These are phyloP conservation scores for Lithodes maja DNA, from an alignment of 2,888 invertebrate species.

Conservation along the genomic window DNA sequence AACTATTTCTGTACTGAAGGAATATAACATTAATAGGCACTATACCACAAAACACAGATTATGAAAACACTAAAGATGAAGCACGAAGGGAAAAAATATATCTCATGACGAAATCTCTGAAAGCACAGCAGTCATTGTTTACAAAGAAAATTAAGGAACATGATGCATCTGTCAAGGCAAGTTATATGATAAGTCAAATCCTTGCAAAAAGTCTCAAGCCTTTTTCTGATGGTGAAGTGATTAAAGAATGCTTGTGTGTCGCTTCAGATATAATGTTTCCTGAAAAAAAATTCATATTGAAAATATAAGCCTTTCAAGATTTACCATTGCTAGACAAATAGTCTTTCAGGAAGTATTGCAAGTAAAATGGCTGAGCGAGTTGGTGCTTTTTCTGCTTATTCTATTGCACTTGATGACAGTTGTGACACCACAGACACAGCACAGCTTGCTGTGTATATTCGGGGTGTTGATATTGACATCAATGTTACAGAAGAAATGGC, in stretches of 20 bases:
- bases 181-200: conserved; percentile 22
- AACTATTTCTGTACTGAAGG: conserved; percentile 29
- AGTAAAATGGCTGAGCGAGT: conserved; percentile 26
- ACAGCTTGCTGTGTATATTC: conserved; percentile 22
- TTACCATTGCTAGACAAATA: conserved; percentile 22
- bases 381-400: conserved; percentile 18
- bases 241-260: conserved; percentile 21
- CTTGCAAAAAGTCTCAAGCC: conserved; percentile 20
- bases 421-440: conserved; percentile 27
- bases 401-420: conserved; percentile 34
- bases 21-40: conserved; percentile 27
- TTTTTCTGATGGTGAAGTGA: conserved; percentile 14
- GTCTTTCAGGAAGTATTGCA: conserved; percentile 15
- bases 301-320: conserved; percentile 25
- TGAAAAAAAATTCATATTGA: conserved; percentile 8
- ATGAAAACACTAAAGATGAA: conserved; percentile 25
- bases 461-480: conserved; percentile 21
- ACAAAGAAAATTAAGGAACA: conserved; percentile 27
- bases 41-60: conserved; percentile 27
- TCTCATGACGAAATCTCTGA: conserved; percentile 28
- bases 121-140: conserved; percentile 23
- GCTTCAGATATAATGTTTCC: conserved; percentile 13
- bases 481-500: conserved; percentile 41
- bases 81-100: conserved; percentile 10
- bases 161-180: conserved; percentile 25